Conservation (phyloP, 2,113 vertebrate genomes). For the Otus sunia region DNA sequence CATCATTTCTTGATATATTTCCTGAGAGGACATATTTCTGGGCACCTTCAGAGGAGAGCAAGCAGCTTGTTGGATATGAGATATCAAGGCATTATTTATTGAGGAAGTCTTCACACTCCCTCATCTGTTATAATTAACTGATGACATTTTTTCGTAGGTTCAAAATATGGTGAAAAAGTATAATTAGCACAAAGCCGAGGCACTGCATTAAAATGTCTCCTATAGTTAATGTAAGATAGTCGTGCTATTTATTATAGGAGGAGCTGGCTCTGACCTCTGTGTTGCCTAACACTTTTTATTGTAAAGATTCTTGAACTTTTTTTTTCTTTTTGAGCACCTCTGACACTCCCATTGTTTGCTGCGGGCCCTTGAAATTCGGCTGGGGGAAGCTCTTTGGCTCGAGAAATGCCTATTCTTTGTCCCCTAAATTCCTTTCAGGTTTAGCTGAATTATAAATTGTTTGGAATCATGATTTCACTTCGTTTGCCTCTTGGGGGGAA, state of each 20-base stretch:
- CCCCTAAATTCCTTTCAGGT: conserved; percentile 66
- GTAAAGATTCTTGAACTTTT: conserved; percentile 67
- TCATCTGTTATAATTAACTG: conserved; percentile 68
- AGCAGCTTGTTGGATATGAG: conserved; percentile 50
- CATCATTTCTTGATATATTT: conserved; percentile 60
- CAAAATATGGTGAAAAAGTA: conserved; percentile 67
- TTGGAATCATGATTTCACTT: conserved; percentile 27
- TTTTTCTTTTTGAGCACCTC: conserved; percentile 60
- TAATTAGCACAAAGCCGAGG: conserved; percentile 62
- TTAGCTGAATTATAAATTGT: conserved; percentile 65
- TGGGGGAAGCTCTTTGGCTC: conserved; percentile 24
- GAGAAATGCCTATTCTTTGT: conserved; percentile 67
- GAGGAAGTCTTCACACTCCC: conserved; percentile 65
- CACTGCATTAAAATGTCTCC: conserved; percentile 68
- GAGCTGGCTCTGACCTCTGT: conserved; percentile 56
- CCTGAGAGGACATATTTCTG: conserved; percentile 55
- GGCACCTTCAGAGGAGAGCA: conserved; percentile 42
- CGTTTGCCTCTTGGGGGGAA: accelerated
- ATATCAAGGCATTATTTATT: conserved; percentile 66
- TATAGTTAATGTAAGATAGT: conserved; percentile 61
- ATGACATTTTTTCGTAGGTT: conserved; percentile 60
- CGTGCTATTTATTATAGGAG: conserved; percentile 61
- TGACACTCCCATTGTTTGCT: conserved; percentile 66
- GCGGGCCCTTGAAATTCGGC: conserved; percentile 59
- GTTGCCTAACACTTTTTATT: conserved; percentile 70